Evolutionary conservation across 2,888 invertebrate genomes (phyloP).

Genomic region (Abrostola triplasia): DNA sequence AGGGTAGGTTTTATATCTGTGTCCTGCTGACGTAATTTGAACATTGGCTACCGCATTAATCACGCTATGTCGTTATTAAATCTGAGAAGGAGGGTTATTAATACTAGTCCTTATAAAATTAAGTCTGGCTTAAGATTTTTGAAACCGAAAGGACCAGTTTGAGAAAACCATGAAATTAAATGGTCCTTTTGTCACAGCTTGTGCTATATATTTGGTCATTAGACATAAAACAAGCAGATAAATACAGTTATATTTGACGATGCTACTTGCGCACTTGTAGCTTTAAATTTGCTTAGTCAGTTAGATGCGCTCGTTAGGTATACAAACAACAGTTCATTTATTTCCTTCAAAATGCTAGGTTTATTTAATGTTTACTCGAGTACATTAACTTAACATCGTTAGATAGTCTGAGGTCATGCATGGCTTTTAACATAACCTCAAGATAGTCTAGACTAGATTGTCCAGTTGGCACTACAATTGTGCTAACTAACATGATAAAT

Average conservation of each 20-base stretch:
- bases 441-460: conserved; percentile 14
- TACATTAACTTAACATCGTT: conserved; percentile 15
- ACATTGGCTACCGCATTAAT: no score
- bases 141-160: not conserved
- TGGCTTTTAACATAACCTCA: conserved; percentile 9
- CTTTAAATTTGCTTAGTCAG: conserved; percentile 2
- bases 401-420: conserved; percentile 12
- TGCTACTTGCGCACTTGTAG: not conserved
- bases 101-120: no score
- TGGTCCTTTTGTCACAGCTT: no score
- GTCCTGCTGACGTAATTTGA: not conserved
- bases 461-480: conserved; percentile 22
- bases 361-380: conserved; percentile 1
- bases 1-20: not conserved
- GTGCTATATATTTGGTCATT: no score
- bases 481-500: conserved; percentile 32
- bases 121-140: no score
- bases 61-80: no score
- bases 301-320: conserved; percentile 4
- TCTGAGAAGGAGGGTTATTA: no score
- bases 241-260: no score
- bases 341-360: not conserved
- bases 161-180: not conserved
- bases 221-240: no score
- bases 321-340: conserved; percentile 3